phyloP scores from a whole-genome alignment of 1,140 invertebrate genomes.

The Gryllus bimaculatus region DNA sequence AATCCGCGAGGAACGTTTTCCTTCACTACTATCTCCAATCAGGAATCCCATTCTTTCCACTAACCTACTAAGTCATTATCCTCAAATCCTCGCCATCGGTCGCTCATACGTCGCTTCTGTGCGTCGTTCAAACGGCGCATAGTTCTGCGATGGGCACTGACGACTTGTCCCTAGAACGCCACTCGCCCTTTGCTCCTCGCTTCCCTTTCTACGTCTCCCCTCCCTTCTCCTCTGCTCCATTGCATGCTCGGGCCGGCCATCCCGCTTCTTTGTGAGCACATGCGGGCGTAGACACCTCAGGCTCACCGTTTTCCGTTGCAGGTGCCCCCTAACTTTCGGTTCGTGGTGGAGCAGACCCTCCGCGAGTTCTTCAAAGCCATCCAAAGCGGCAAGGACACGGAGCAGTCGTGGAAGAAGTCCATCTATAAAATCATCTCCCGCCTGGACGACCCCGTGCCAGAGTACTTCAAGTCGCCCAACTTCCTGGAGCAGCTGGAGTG shows the following conservation, averaged over 20 bases:
- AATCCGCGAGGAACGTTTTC: too few relatives aligned
- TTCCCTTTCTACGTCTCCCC: neutral
- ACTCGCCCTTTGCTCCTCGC: neutral
- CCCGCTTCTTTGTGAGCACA: neutral
- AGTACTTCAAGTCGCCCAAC: slow-evolving; percentile 99
- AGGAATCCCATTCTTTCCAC: too few relatives aligned
- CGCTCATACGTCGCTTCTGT: too few relatives aligned
- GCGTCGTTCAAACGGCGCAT: too few relatives aligned
- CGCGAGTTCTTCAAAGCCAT: slow-evolving; percentile 98
- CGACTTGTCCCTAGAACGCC: neutral
- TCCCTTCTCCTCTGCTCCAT: too few relatives aligned
- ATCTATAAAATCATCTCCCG: slow-evolving; percentile 99
- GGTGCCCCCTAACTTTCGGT: slow-evolving; percentile 95
- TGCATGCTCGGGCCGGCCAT: neutral
- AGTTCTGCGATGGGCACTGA: too few relatives aligned
- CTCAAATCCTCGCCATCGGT: too few relatives aligned
- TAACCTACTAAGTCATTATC: too few relatives aligned
- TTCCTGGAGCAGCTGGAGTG: slow-evolving; percentile 97
- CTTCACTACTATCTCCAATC: too few relatives aligned
- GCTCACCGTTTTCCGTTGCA: slow-evolving; percentile 38
- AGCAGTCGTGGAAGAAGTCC: slow-evolving; percentile 99
- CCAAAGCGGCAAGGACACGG: slow-evolving; percentile 86
- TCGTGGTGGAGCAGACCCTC: slow-evolving; percentile 92
- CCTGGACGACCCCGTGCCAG: slow-evolving; percentile 95
- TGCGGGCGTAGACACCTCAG: neutral